Base-by-base conservation (phyloP, 2,113 vertebrate genomes). In the Brachyhypopomus gauderio region DNA sequence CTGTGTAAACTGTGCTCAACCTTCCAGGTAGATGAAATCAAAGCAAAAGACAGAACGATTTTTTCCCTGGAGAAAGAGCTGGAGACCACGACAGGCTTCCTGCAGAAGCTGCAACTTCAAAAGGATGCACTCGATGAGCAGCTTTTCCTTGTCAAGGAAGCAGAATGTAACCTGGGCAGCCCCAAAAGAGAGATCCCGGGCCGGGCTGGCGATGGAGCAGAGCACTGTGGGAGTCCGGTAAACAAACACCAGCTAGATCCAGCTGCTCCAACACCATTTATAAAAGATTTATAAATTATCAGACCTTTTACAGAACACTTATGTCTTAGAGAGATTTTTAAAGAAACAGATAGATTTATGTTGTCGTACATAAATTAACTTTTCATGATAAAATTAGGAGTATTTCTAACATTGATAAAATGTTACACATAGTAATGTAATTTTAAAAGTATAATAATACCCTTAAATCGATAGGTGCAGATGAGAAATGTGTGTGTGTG, bases 81-180 rank as follows among this genome's bases (percentile, higher is more conserved):
- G 89, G 97, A 99, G 88, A 95, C 95, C 0, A 94, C 97, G 14
- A 78, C 95, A 0, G 95, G 97, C 62, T 96, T 95, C n/a, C 87
- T 97, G 27, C 97, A 98, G 93, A 97, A 95, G 88, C 92, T 99
- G 69, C 97, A 98, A 87, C 94, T 99, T 22, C 98, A 99, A 91
- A 99, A 98, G 67, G 98, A 99, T 36, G 96, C 96, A 2, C 90
- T 99, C 90, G 98, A 99, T 34, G 98, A 99, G 23, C 97, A 99
- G 52, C 94, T 99, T 20, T 99, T 98, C 88, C 89, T 98, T n/a
- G 97, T 95, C 58, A 99, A 99, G 84, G 98, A 99, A 87, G 95
- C 96, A 0, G 98, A 99, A 85, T 99, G 98, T 55, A 96, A 95
- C 88, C 93, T 98, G 90, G 97, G 97, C 87, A 99, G 98, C 83